These are phyloP conservation scores for Osedax fenrisi DNA, from an alignment of 2,888 invertebrate species.

Conservation along the genomic window DNA sequence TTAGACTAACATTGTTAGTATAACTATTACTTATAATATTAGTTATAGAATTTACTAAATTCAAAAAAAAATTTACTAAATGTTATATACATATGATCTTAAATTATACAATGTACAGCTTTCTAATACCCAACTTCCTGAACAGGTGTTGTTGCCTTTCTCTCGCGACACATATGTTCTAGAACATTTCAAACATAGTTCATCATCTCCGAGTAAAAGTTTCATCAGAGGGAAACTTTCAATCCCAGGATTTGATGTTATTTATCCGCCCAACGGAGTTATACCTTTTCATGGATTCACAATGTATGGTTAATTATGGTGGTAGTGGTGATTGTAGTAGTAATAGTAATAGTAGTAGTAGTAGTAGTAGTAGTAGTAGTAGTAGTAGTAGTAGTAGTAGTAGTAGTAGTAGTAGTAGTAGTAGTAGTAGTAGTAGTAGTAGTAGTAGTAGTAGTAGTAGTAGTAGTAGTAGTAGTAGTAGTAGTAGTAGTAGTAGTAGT, in stretches of 20 bases:
- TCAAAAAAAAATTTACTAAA: too few relatives aligned
- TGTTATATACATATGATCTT: too few relatives aligned
- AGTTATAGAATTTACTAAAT: too few relatives aligned
- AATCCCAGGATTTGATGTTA: conserved; percentile 60
- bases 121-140: too few relatives aligned
- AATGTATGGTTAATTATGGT: conserved; percentile 69
- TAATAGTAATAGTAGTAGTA: conserved; percentile 11
- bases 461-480: conserved; percentile 19
- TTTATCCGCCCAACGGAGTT: conserved; percentile 82
- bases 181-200: conserved; percentile 57
- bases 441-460: conserved; percentile 27
- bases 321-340: conserved; percentile 24
- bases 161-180: conserved; percentile 68
- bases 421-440: conserved; percentile 22
- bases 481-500: conserved; percentile 27
- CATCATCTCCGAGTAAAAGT: conserved; percentile 62
- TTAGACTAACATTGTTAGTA: too few relatives aligned
- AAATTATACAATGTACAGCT: too few relatives aligned
- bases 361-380: conserved; percentile 19
- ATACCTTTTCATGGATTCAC: conserved; percentile 93
- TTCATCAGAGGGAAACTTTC: conserved; percentile 63
- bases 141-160: conserved; percentile 62
- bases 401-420: conserved; percentile 17
- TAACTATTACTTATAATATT: too few relatives aligned
- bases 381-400: conserved; percentile 26